A percentile compares a stretch with the other conserved stretches of the same genome.
Conservation (phyloP, 1,140 invertebrate species). For the Zophobas morio region DNA sequence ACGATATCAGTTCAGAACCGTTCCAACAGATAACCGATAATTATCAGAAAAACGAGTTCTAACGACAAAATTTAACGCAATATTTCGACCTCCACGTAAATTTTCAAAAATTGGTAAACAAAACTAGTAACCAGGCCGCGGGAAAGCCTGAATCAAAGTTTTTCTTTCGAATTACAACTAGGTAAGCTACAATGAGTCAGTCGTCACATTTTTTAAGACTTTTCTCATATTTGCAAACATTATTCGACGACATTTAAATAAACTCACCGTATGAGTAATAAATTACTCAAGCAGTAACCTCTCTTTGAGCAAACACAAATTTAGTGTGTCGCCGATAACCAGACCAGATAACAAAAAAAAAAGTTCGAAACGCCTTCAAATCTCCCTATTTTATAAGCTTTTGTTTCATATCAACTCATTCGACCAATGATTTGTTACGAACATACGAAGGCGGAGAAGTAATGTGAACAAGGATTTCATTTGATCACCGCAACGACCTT, state of each 20-base stretch:
- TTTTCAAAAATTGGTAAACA: neutral
- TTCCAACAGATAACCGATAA: neutral
- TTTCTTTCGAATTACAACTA: no score
- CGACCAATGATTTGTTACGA: slow-evolving; percentile 28
- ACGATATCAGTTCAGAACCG: no score
- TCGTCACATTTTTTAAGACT: no score
- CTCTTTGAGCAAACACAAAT: no score
- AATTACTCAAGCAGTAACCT: no score
- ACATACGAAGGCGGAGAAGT: slow-evolving; percentile 34
- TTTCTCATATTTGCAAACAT: no score
- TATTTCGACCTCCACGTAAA: neutral
- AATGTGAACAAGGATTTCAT: slow-evolving; percentile 21
- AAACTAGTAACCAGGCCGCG: neutral
- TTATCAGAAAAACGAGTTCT: neutral
- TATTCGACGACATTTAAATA: no score
- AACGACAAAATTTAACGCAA: neutral
- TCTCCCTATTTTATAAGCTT: no score
- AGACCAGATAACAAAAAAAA: no score
- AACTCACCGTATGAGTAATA: no score
- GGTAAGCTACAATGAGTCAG: no score
- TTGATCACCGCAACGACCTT: slow-evolving; percentile 30
- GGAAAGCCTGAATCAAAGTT: no score
- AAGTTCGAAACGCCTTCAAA: neutral
- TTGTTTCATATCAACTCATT: neutral
- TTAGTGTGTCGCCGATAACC: neutral